Conservation (phyloP, 2,888 invertebrate genomes). For the Sinhomidia bicolor region DNA sequence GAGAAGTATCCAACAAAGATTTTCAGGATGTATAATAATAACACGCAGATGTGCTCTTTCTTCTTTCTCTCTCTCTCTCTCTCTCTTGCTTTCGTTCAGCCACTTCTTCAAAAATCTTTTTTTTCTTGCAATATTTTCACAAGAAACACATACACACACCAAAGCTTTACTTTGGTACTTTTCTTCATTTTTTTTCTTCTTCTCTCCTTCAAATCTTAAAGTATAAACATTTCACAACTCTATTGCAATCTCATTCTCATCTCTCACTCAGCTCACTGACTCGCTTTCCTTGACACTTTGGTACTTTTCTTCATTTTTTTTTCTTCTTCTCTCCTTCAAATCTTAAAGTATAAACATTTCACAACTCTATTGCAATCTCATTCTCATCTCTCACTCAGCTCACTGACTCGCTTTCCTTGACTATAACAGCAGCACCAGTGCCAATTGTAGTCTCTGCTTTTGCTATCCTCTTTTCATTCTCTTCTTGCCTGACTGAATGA, state of each 20-base stretch:
- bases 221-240: slow-evolving; percentile 63
- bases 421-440: no score
- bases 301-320: no score
- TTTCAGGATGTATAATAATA: slow-evolving; percentile 74
- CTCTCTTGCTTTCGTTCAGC: neutral
- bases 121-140: slow-evolving; percentile 56
- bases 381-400: slow-evolving; percentile 39
- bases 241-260: slow-evolving; percentile 43
- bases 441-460: slow-evolving; percentile 16
- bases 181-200: slow-evolving; percentile 62
- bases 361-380: slow-evolving; percentile 52
- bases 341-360: slow-evolving; percentile 64
- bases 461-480: slow-evolving; percentile 46
- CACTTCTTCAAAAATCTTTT: slow-evolving; percentile 63
- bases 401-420: neutral
- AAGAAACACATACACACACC: neutral
- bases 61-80: slow-evolving; percentile 18
- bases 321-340: no score
- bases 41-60: slow-evolving; percentile 77
- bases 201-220: slow-evolving; percentile 59
- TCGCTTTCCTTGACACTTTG: no score
- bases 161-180: neutral
- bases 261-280: slow-evolving; percentile 25
- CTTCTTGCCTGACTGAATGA: slow-evolving; percentile 47
- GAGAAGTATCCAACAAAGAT: slow-evolving; percentile 72